These are phyloP conservation scores for Rhizomys pruinosus DNA, from an alignment of 2,113 vertebrate species.

Conservation along the genomic window DNA sequence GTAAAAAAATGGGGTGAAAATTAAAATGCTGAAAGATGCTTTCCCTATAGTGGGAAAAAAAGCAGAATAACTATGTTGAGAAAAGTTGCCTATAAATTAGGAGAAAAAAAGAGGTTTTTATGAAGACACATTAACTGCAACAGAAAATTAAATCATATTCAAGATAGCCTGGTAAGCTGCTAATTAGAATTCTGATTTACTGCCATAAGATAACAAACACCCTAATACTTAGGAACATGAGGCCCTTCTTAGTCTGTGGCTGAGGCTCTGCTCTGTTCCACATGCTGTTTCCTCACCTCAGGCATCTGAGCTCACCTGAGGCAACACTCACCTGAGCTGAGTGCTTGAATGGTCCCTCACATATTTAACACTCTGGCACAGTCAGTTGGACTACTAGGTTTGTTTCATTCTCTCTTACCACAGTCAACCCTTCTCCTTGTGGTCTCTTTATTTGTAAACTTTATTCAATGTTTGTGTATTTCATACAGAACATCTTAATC, in stretches of 20 bases:
- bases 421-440: not conserved
- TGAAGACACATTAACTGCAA: slow-evolving; percentile 22
- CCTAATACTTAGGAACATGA: not conserved
- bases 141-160: not conserved
- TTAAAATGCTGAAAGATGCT: not conserved
- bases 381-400: not conserved
- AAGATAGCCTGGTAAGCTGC: not conserved
- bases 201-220: not conserved
- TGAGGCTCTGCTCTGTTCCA: not conserved
- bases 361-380: not conserved
- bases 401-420: not conserved
- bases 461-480: too few relatives aligned
- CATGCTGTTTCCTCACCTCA: not conserved
- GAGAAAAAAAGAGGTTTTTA: slow-evolving; percentile 11
- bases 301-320: too few relatives aligned
- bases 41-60: not conserved
- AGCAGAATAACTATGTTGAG: slow-evolving; percentile 5
- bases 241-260: not conserved
- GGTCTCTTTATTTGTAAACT: too few relatives aligned
- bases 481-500: too few relatives aligned
- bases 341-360: not conserved
- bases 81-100: slow-evolving; percentile 27
- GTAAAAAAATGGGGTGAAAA: not conserved
- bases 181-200: slow-evolving; percentile 8
- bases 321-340: not conserved